Conservation (phyloP, 2,113 vertebrate species). For the Chelonoidis abingdonii region DNA sequence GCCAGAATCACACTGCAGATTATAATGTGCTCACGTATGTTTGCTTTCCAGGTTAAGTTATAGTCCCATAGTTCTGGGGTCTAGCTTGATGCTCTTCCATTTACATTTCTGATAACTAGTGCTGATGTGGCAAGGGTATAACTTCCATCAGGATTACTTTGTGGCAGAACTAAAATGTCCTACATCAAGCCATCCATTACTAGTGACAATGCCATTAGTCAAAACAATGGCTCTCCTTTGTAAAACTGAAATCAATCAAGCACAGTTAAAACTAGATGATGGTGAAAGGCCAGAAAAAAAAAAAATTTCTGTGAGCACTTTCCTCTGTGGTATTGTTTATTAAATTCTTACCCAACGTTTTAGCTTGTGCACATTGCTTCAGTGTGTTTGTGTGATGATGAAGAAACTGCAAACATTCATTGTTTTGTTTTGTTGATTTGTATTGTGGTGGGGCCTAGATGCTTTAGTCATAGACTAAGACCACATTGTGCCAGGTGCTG, state of each 20-base stretch:
- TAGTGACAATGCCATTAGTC: not conserved
- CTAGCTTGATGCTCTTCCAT: not conserved
- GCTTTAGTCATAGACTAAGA: accelerated
- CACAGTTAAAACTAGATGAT: not conserved
- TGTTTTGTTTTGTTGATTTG: not conserved
- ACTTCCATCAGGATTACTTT: not conserved
- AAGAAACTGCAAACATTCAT: not conserved
- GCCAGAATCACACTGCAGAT: not conserved
- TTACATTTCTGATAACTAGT: not conserved
- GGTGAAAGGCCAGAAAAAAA: not conserved
- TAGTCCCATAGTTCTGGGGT: not conserved
- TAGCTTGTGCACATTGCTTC: not conserved
- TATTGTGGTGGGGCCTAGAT: not conserved
- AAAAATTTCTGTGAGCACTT: not conserved
- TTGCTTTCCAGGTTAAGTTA: no score
- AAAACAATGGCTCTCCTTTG: not conserved
- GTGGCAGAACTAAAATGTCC: accelerated
- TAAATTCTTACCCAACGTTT: not conserved
- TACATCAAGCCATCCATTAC: not conserved
- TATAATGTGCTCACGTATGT: not conserved
- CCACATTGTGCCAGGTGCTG: accelerated
- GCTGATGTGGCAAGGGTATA: accelerated
- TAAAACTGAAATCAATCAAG: not conserved
- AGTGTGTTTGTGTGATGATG: not conserved
- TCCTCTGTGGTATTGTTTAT: accelerated